Evolutionary conservation across 2,113 vertebrate genomes (phyloP).

Genomic region (Crotophaga sulcirostris): DNA sequence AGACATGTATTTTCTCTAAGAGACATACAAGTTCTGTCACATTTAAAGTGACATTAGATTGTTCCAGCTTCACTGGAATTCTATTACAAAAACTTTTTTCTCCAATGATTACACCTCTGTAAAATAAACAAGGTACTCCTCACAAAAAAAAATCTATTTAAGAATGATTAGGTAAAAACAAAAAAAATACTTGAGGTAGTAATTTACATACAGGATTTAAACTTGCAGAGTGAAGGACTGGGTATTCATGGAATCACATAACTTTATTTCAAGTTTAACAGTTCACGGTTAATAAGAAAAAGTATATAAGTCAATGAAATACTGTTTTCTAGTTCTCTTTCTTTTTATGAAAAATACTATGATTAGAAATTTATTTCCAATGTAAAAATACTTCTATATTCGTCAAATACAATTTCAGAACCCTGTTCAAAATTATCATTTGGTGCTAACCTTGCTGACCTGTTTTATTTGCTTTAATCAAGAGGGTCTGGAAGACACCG

Average conservation of each 20-base stretch:
- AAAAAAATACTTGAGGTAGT: not conserved
- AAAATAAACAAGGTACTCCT: not conserved
- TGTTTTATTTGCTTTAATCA: slow-evolving; percentile 3
- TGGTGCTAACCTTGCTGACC: not conserved
- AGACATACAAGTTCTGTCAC: not conserved
- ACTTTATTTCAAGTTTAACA: not conserved
- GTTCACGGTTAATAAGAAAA: not conserved
- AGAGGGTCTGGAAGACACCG: not conserved
- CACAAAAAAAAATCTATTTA: not conserved
- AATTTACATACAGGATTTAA: not conserved
- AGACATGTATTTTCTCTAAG: not conserved
- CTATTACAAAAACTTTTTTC: not conserved
- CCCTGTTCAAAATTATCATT: not conserved
- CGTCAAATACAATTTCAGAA: not conserved
- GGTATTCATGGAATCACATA: not conserved
- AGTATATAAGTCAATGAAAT: not conserved
- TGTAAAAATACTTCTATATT: not conserved
- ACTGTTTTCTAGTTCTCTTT: not conserved
- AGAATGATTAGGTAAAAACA: not conserved
- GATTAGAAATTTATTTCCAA: not conserved
- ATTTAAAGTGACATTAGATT: not conserved
- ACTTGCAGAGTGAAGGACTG: not conserved
- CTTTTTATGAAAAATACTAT: not conserved
- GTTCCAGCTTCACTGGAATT: not conserved
- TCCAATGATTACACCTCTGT: not conserved